Base-by-base conservation (phyloP, 2,797 vertebrate species). In the Ataeniobius toweri region DNA sequence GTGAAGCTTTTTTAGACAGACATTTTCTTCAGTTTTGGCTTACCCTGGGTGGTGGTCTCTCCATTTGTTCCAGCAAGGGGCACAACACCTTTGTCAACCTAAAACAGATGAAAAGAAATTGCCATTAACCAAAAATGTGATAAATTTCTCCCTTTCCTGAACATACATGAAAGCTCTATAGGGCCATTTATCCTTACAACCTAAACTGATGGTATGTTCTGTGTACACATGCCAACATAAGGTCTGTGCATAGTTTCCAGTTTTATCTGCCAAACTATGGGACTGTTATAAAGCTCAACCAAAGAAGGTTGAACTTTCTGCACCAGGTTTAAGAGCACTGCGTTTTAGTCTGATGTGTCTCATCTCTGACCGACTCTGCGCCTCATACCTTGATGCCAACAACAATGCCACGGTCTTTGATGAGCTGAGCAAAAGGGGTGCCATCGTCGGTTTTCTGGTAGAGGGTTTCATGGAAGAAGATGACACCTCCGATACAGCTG, bases 11-110 rank as follows among this genome's bases (percentile, higher is more conserved):
- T 14, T 39, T 13, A 65, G 7, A 8, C 22, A 22, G 58, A 18
- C 10, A 1, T 36, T 39, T 59, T 0, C 36, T 1, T 50, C 9
- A 22, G 20, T 2, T 26, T 26, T 16, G 0, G 63, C 80, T 8
- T 83, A 99, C 98, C 98, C 95, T 99, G 98, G 3, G 98, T 99
- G 83, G 98, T 99, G 81, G 97, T 98, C 95, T 99, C 98, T 69
- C 98, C 98, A 61, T 99, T 96, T 0, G 98, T 99, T 86, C 98
- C 98, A 0, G 98, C 97, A 46, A 99, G 96, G 6, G 98, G 97
- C 58, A 99, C 98, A 0, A 99, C 98, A 55, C 98, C 98, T 93
- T 99, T 99, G 90, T 99, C 98, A 78, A 99, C 98, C 98, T 99
- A 90, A 0, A 72, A 90, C 72, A 81, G 9, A 51, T 0, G 76